These are phyloP conservation scores for Menura novaehollandiae DNA, from an alignment of 2,113 vertebrate genomes.

Conservation along the genomic window DNA sequence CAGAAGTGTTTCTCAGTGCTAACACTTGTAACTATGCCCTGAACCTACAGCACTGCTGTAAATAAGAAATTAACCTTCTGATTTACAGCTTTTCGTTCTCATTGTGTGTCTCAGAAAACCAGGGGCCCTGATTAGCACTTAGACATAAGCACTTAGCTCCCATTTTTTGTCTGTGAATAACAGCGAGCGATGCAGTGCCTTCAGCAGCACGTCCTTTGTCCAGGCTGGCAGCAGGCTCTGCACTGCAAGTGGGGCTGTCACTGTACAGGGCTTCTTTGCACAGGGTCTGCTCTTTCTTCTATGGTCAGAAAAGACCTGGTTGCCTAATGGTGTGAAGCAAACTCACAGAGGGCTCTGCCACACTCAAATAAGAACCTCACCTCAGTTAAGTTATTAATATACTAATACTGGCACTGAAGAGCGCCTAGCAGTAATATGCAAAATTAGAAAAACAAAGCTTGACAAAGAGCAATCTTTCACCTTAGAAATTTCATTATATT, in stretches of 20 bases:
- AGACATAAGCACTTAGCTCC: background rate
- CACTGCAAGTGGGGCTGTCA: background rate
- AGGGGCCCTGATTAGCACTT: background rate
- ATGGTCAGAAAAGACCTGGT: background rate
- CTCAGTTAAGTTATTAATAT: background rate
- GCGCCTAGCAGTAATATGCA: background rate
- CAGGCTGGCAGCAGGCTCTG: background rate
- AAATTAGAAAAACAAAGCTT: background rate
- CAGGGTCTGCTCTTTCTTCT: background rate
- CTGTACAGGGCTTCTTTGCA: background rate
- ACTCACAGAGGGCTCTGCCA: background rate
- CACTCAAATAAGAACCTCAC: background rate
- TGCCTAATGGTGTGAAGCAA: background rate
- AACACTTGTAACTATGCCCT: background rate
- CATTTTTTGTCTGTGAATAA: background rate
- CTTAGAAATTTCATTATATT: background rate
- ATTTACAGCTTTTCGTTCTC: background rate
- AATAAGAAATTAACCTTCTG: background rate
- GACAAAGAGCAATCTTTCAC: background rate
- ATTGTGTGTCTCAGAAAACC: background rate
- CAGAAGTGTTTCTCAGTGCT: background rate
- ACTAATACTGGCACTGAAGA: background rate
- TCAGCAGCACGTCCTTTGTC: background rate
- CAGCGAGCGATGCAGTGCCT: fast-evolving
- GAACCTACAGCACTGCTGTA: background rate